Percentiles rank a stretch among this genome's conserved stretches.
Evolutionary conservation across 2,797 vertebrate genomes (phyloP).

Genomic region (Galagoides demidoff): DNA sequence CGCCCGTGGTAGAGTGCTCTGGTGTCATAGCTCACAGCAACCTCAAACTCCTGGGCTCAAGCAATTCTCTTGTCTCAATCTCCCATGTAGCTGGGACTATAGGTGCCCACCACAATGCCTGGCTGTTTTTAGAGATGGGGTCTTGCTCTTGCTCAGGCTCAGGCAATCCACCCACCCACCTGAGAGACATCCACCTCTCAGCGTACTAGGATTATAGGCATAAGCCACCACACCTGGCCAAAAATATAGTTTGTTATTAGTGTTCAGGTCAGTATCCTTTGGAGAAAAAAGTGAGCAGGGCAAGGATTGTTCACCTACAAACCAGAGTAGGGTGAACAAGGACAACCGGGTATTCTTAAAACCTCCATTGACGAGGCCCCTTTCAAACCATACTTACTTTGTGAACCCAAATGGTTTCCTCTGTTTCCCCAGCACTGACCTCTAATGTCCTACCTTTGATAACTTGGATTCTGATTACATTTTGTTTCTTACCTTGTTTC

Average conservation of each 20-base stretch:
- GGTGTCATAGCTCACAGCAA: too few species aligned
- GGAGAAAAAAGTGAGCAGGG: not conserved
- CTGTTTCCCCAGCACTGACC: not conserved
- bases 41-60: too few species aligned
- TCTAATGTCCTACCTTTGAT: constrained; percentile 8
- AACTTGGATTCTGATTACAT: constrained; percentile 5
- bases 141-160: too few species aligned
- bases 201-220: too few species aligned
- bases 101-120: too few species aligned
- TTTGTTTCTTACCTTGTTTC: constrained; percentile 38
- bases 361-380: not conserved
- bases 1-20: too few species aligned
- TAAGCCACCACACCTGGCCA: too few species aligned
- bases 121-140: too few species aligned
- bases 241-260: constrained; percentile 61
- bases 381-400: not conserved
- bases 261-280: constrained; percentile 57
- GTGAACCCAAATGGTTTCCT: not conserved
- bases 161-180: too few species aligned
- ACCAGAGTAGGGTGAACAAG: not conserved
- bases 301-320: not conserved
- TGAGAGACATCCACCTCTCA: too few species aligned
- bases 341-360: constrained; percentile 17
- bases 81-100: too few species aligned
- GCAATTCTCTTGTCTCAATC: too few species aligned